phyloP scores from a whole-genome alignment of 2,888 invertebrate species.

The Drosophila mettleri region DNA sequence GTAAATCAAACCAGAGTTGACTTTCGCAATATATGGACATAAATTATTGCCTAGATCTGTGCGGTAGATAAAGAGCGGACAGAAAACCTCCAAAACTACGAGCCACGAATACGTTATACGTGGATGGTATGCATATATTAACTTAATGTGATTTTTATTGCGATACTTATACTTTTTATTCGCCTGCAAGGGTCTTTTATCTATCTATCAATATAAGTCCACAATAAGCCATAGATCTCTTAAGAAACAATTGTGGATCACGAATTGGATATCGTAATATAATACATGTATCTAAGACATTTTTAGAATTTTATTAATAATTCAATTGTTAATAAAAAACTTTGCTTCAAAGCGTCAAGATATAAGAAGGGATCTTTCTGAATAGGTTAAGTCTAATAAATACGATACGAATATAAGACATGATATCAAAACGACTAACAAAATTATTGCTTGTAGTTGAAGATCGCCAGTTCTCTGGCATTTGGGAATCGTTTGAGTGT shows the following conservation, averaged over 20 bases:
- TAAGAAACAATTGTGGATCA: not conserved
- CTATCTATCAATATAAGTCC: not conserved
- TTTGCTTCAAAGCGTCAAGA: not conserved
- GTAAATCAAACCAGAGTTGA: conserved; percentile 1
- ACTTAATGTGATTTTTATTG: conserved; percentile 3
- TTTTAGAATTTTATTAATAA: not conserved
- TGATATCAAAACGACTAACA: too few species aligned
- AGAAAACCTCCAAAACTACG: conserved; percentile 3
- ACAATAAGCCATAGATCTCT: not conserved
- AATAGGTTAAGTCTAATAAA: too few species aligned
- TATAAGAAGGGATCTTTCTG: not conserved
- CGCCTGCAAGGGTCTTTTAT: not conserved
- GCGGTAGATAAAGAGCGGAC: not conserved
- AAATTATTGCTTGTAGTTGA: not conserved
- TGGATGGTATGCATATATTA: conserved; percentile 8
- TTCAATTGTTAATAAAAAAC: not conserved
- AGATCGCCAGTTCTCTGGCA: too few species aligned
- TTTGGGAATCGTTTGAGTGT: not conserved
- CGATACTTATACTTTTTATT: not conserved
- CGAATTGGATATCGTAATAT: not conserved
- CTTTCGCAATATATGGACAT: not conserved
- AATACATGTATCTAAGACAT: too few species aligned
- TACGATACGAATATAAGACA: too few species aligned
- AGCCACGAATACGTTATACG: not conserved
- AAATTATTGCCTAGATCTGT: not conserved